Evolutionary conservation across 1,140 invertebrate genomes (phyloP), one percentile per base, ranked within the genome.

Genomic region (Heterodera carotae): DNA sequence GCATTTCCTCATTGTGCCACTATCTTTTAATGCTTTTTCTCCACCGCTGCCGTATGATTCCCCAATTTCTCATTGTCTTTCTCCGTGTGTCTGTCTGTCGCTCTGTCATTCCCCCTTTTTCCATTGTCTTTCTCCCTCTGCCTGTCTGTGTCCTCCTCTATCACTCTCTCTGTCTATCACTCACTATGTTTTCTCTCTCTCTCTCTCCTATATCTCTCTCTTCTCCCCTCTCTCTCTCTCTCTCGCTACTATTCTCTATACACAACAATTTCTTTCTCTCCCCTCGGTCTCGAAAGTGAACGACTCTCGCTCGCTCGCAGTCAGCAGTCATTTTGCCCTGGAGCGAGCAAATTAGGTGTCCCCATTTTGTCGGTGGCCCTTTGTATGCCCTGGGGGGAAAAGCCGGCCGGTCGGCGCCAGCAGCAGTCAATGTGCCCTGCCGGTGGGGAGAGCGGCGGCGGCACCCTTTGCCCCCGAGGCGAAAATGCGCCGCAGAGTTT

Each of bases 81-180:
- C 48, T 12, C 48, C 18, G 48, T 53, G 10, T 22, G 8, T 22
- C 48, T 56, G 12, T 56, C 48, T 22, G 12, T 56, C 48, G 22
- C 22, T 56, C 8, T 22, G 12, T 53, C 48, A 53, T 15, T 53
- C 66, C 18, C 4, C 18, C 12, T 22, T 4, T 68, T 18, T n/a
- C 66, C 39, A 36, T 67, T 67, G 33, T 67, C 22, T 67, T 67
- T 67, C 12, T 18, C 39, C 22, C 12, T 67, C 22, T 56, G 48
- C 5, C 48, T 56, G 48, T 56, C 48, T 53, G 36, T 39, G n/a
- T n/a, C n/a, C n/a, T n/a, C n/a, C 39, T 6, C 39, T 43, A 6
- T 12, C 48, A 22, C 48, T 56, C 15, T 56, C 48, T 56, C 48
- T 56, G 12, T 22, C 48, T 22, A 12, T 56, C 48, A 18, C 18